Evolutionary conservation across 2,888 invertebrate species (phyloP), one percentile per base, ranked within the genome.

Genomic region (Nephrotoma flavescens): DNA sequence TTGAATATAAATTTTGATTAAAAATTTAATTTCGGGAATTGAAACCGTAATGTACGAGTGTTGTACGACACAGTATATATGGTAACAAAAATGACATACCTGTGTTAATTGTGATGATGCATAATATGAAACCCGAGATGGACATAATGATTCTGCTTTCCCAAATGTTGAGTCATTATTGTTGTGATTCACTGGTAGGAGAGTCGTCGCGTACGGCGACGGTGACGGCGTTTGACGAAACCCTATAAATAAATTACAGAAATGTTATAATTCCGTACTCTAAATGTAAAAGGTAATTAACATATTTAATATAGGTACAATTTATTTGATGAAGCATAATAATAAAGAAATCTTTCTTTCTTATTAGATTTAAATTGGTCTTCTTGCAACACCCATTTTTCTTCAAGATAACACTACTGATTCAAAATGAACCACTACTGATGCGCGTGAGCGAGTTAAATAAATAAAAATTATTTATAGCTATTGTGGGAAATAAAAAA

Each of bases 31-130:
- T 52, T 52, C 52, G 4, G 0, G 71, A 71, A 71, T 71, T 71
- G 71, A 4, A 71, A 71, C 4, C 31, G 31, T 71, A 31, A 31
- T 31, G 2, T 31, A 31, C 31, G 11, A 71, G 6, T 52, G 52
- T 15, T 52, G 15, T 57, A 3, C 15, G 44, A 44, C 6, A 44
- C 1, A 44, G 44, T 19, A 19, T 19, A 19, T 44, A 44, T 44
- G 11, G 4, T 6, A 1, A 44, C 11, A 44, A 9, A 44, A 44
- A 1, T 44, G 19, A 57, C 6, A 31, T 88, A 95, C 93, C 89
- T 95, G 94, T 88, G 95, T 95, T 88, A 96, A 93, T 90, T 95
- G 95, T 19, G 95, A 95, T n/a, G 95, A 95, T 12, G 96, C 96
- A 91, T 96, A 96, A 92, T 96, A 96, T 31, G 96, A 95, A 86